Evolutionary conservation across 2,113 vertebrate genomes (phyloP).

Genomic region (Stigmatopora argus): DNA sequence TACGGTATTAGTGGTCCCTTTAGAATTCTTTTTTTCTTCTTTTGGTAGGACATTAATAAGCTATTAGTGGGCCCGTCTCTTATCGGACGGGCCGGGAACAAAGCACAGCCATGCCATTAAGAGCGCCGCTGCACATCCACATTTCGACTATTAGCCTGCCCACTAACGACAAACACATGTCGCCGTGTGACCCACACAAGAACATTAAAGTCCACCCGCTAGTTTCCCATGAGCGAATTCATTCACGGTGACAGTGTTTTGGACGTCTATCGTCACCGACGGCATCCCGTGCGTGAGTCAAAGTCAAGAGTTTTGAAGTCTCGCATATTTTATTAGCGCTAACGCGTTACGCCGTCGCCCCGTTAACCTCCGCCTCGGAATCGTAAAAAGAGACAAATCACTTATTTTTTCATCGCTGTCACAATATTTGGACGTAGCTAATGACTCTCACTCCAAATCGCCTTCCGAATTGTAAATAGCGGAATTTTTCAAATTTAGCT

Average conservation of each 20-base stretch:
- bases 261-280: no score
- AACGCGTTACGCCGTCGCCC: slow-evolving; percentile 26
- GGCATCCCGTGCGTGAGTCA: neutral
- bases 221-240: neutral
- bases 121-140: slow-evolving; percentile 63
- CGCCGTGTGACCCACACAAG: slow-evolving; percentile 47
- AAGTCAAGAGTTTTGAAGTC: no score
- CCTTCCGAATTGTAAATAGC: neutral
- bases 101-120: slow-evolving; percentile 67
- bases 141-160: slow-evolving; percentile 70
- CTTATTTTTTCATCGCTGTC: slow-evolving; percentile 19
- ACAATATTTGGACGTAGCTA: slow-evolving; percentile 34
- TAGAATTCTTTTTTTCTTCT: slow-evolving; percentile 16
- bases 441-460: slow-evolving; percentile 1
- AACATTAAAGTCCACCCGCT: slow-evolving; percentile 17
- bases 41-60: slow-evolving; percentile 59
- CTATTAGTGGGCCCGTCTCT: slow-evolving; percentile 62
- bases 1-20: neutral
- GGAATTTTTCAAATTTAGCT: slow-evolving; percentile 1
- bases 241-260: no score
- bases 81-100: slow-evolving; percentile 61
- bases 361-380: slow-evolving; percentile 37
- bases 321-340: slow-evolving; percentile 52
- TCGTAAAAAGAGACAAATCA: slow-evolving; percentile 17
- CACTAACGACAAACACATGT: slow-evolving; percentile 78